A percentile compares a stretch with the other conserved stretches of the same genome.
phyloP scores from a whole-genome alignment of 2,797 vertebrate species.

The Acrossocheilus fasciatus region DNA sequence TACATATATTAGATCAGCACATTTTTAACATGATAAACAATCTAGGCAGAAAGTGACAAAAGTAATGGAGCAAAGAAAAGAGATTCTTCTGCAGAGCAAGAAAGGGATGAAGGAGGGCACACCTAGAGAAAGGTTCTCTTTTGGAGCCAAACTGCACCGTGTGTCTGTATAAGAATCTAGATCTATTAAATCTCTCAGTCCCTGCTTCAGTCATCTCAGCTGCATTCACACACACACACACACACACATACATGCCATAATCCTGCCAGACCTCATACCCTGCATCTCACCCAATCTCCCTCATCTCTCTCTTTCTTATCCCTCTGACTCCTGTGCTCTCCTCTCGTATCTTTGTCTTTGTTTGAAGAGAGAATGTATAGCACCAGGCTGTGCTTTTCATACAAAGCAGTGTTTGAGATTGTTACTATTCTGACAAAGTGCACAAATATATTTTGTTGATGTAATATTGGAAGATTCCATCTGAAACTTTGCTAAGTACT shows the following conservation, averaged over 20 bases:
- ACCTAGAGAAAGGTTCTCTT: background rate
- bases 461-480: background rate
- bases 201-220: conserved; percentile 71
- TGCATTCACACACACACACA: conserved; percentile 8
- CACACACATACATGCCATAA: conserved; percentile 10
- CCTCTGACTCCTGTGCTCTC: background rate
- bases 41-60: background rate
- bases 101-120: background rate
- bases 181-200: conserved; percentile 72
- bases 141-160: background rate
- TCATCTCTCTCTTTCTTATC: background rate
- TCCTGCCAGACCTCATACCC: conserved; percentile 60
- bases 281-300: conserved; percentile 11
- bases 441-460: background rate
- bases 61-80: background rate
- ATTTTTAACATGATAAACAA: background rate
- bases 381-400: background rate
- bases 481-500: background rate
- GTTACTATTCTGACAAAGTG: background rate
- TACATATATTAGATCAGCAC: background rate
- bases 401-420: background rate
- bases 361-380: conserved; percentile 22
- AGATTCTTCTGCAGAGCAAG: background rate
- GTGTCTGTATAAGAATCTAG: conserved; percentile 49
- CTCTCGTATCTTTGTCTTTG: conserved; percentile 22